These are phyloP conservation scores for Gryllus bimaculatus DNA, from an alignment of 1,140 invertebrate species.

Conservation along the genomic window DNA sequence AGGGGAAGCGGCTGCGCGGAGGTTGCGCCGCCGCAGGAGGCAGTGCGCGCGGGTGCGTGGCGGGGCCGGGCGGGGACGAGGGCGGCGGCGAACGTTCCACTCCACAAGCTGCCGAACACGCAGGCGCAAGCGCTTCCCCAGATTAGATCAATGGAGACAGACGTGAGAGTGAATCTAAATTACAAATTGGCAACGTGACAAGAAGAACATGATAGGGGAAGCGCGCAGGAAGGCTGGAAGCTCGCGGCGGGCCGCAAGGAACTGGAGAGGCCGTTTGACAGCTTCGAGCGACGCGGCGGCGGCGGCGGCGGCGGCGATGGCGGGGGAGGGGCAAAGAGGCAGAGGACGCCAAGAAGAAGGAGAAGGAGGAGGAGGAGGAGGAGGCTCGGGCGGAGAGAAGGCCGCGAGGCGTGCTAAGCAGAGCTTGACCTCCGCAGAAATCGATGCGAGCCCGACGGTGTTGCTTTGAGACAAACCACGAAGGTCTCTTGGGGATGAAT, in stretches of 20 bases:
- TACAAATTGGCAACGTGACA: slow-evolving; percentile 4
- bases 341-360: neutral
- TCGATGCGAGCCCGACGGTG: too few relatives aligned
- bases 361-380: neutral
- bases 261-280: neutral
- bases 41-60: neutral
- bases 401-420: too few relatives aligned
- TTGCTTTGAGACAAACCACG: too few relatives aligned
- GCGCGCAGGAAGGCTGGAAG: neutral
- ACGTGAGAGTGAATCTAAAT: slow-evolving; percentile 4
- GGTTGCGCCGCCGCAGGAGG: neutral
- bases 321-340: neutral
- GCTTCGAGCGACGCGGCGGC: neutral
- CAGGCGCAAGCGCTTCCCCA: neutral
- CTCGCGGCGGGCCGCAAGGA: neutral
- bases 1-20: too few relatives aligned
- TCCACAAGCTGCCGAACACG: slow-evolving; percentile 2
- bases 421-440: too few relatives aligned
- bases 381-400: neutral
- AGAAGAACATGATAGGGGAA: slow-evolving; percentile 1
- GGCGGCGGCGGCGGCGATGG: neutral
- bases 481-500: too few relatives aligned
- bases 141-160: slow-evolving; percentile 4
- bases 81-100: neutral
- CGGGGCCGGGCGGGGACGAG: neutral